These are phyloP conservation scores for Drosophila limbata DNA, from an alignment of 2,888 invertebrate species.

Conservation along the genomic window DNA sequence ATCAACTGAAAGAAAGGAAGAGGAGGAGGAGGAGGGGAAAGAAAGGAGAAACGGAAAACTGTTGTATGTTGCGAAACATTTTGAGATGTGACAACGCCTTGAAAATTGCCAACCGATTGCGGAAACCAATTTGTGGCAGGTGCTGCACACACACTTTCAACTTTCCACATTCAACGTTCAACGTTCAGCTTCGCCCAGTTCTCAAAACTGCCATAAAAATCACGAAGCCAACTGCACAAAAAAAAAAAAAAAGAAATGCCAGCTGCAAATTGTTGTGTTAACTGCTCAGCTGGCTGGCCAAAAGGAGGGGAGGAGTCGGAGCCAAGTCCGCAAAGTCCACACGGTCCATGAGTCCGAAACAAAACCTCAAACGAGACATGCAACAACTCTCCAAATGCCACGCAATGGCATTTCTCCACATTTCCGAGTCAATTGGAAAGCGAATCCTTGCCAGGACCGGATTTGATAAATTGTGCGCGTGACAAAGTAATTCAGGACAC, in stretches of 20 bases:
- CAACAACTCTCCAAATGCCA: constrained; percentile 17
- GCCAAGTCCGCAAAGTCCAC: background rate
- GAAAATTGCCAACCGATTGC: constrained; percentile 43
- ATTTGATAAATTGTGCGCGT: constrained; percentile 41
- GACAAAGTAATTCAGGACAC: constrained; percentile 56
- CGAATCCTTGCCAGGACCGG: constrained; percentile 22
- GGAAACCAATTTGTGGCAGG: constrained; percentile 63
- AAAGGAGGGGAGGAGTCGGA: constrained; percentile 8
- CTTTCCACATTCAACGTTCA: background rate
- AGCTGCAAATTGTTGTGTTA: constrained; percentile 59
- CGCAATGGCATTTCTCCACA: constrained; percentile 26
- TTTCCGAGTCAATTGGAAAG: constrained; percentile 19
- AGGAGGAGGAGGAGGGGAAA: background rate
- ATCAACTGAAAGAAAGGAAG: constrained; percentile 24
- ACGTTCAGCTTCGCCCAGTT: constrained; percentile 1
- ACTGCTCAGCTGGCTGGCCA: constrained; percentile 19
- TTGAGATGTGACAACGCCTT: constrained; percentile 66
- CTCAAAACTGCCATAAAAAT: constrained; percentile 32
- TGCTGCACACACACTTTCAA: constrained; percentile 36
- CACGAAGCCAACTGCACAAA: constrained; percentile 37
- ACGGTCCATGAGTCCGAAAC: background rate
- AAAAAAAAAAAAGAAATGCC: constrained; percentile 6
- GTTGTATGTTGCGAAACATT: constrained; percentile 57
- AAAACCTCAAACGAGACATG: constrained; percentile 17
- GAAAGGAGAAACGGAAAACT: background rate